Evolutionary conservation across 1,140 invertebrate genomes (phyloP), one percentile per base, ranked within the genome.

Genomic region (Trypoxylus dichotomus): DNA sequence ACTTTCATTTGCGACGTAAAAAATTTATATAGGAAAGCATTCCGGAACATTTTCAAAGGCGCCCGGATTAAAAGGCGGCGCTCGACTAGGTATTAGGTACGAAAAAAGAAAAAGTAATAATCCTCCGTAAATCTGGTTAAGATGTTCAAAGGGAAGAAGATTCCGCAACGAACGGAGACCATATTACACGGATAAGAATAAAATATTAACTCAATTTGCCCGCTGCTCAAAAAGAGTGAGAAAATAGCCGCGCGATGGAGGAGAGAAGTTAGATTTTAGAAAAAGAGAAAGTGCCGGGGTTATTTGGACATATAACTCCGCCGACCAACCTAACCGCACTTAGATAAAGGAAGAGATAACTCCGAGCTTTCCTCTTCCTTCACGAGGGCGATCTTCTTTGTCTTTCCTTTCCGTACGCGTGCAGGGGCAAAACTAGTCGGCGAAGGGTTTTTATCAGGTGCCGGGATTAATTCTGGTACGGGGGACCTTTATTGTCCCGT

Each of bases 161-260:
- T 68, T 68, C 27, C 8, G 19, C 60, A 68, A 68, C 60, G 60
- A 29, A 68, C 21, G 60, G 60, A 68, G 24, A 24, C 60, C 60
- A 68, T 68, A 68, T 68, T 68, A 68, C 60, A 68, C 60, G 60
- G 60, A 68, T 68, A 68, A 68, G 60, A 68, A 68, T 68, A 68
- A 68, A 68, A 68, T 68, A 68, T 68, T 68, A 68, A 68, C 60
- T 68, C 60, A 68, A 68, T 68, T 68, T 68, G 60, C 60, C 60
- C 19, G 60, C 60, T 15, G 60, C 27, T 68, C 27, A 29, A 68
- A 68, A 27, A 29, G 60, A 68, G 60, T 68, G 47, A 68, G 60
- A 24, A 27, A 68, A 68, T 68, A 68, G 60, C 60, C 19, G 47
- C 42, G 1, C 19, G 47, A 15, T 15, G 47, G 47, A 19, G 32